These are phyloP conservation scores for Bombus sibiricus DNA, from an alignment of 1,140 invertebrate genomes.

Conservation along the genomic window DNA sequence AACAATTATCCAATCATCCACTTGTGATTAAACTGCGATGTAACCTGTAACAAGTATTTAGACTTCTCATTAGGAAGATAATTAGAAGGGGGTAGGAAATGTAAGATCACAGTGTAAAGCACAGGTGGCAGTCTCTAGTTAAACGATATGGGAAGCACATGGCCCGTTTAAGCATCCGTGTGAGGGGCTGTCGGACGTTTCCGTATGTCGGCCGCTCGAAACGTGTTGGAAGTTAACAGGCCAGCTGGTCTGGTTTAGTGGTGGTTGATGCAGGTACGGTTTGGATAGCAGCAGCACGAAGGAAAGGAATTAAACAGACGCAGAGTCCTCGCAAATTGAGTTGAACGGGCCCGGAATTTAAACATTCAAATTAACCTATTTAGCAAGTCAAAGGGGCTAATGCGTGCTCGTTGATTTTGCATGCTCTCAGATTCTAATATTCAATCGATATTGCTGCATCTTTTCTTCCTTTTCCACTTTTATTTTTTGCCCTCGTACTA, in stretches of 20 bases:
- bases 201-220: slow-evolving; percentile 50
- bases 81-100: slow-evolving; percentile 14
- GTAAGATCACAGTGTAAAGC: slow-evolving; percentile 20
- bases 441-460: slow-evolving; percentile 77
- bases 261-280: slow-evolving; percentile 38
- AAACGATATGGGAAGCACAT: slow-evolving; percentile 43
- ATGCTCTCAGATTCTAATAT: slow-evolving; percentile 73
- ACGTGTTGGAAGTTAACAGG: slow-evolving; percentile 59
- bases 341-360: slow-evolving; percentile 78
- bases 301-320: slow-evolving; percentile 76
- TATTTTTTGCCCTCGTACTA: too few species aligned
- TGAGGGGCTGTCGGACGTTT: slow-evolving; percentile 34
- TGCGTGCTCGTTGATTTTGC: slow-evolving; percentile 65
- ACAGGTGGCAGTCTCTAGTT: slow-evolving; percentile 61
- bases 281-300: slow-evolving; percentile 52
- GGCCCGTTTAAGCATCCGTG: slow-evolving; percentile 37
- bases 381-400: slow-evolving; percentile 80
- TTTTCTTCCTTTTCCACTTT: background rate
- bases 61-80: slow-evolving; percentile 2
- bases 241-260: slow-evolving; percentile 49
- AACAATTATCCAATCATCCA: background rate
- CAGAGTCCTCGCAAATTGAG: slow-evolving; percentile 79
- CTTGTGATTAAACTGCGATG: background rate
- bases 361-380: slow-evolving; percentile 82
- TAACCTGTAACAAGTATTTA: background rate